Percentiles rank a stretch among this genome's conserved stretches.
phyloP scores from a whole-genome alignment of 2,888 invertebrate species.

The Drosophila melanosoma region DNA sequence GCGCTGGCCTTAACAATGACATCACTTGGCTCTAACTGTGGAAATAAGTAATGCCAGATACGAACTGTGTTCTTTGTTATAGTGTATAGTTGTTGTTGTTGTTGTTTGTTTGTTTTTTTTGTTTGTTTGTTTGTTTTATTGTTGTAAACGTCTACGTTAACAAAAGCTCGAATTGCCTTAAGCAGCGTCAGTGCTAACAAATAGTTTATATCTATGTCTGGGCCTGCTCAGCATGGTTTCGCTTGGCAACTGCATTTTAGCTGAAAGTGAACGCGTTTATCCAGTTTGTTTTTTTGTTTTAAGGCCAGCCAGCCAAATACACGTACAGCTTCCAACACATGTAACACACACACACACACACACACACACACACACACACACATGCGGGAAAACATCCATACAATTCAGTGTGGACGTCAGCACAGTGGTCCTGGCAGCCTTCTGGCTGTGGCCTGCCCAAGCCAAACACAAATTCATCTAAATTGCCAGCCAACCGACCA shows the following conservation, averaged over 20 bases:
- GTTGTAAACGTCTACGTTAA: slow-evolving; percentile 49
- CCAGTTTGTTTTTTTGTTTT: slow-evolving; percentile 54
- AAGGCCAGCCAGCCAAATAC: not conserved
- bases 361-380: slow-evolving; percentile 4
- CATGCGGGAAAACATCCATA: slow-evolving; percentile 34
- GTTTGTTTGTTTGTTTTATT: not conserved
- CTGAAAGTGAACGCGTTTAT: slow-evolving; percentile 55
- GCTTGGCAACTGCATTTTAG: slow-evolving; percentile 45
- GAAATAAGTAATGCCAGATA: slow-evolving; percentile 29
- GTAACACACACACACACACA: slow-evolving; percentile 18
- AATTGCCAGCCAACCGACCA: slow-evolving; percentile 59
- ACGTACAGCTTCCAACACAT: slow-evolving; percentile 24
- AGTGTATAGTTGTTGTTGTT: not conserved
- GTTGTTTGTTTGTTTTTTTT: not conserved
- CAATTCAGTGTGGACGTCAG: slow-evolving; percentile 59
- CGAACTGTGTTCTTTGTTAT: not conserved
- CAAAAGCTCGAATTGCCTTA: slow-evolving; percentile 53
- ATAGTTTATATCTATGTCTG: slow-evolving; percentile 45
- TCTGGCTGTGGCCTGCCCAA: slow-evolving; percentile 17
- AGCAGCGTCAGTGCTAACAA: slow-evolving; percentile 46
- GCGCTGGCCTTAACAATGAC: slow-evolving; percentile 54
- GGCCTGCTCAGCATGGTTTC: slow-evolving; percentile 1
- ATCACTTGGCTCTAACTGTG: slow-evolving; percentile 42
- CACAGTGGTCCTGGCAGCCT: slow-evolving; percentile 32
- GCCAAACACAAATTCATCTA: slow-evolving; percentile 62